These are phyloP conservation scores for Spisula subtruncata DNA, from an alignment of 2,888 invertebrate species.

Conservation along the genomic window DNA sequence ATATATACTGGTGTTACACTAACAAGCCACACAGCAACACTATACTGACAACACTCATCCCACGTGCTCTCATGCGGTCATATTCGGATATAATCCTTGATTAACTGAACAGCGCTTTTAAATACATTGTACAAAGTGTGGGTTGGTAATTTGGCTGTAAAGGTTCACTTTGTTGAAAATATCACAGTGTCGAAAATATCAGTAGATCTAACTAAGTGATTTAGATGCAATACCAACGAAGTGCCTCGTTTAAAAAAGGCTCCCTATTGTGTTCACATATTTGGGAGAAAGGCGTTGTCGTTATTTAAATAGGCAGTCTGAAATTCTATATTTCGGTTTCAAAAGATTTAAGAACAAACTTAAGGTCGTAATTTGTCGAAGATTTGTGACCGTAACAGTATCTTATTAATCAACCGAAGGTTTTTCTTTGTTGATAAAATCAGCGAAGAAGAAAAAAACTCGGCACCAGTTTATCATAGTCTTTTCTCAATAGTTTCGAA, in stretches of 20 bases:
- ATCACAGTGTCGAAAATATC: neutral
- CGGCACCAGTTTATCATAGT: constrained; percentile 23
- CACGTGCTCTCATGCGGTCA: neutral
- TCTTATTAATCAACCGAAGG: constrained; percentile 44
- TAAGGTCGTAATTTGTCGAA: neutral
- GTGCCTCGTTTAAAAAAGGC: neutral
- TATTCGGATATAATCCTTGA: constrained; percentile 1
- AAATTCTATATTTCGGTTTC: constrained; percentile 11
- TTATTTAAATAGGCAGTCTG: neutral
- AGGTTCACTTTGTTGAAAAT: neutral
- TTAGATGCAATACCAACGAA: neutral
- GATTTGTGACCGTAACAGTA: constrained; percentile 30
- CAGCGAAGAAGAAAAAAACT: constrained; percentile 27
- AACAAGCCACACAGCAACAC: neutral
- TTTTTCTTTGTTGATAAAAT: constrained; percentile 43
- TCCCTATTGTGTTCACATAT: neutral
- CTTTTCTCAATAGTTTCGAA: constrained; percentile 22
- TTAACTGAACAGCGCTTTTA: neutral
- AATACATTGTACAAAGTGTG: neutral
- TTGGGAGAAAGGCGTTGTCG: neutral
- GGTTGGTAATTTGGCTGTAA: neutral
- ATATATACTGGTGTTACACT: neutral
- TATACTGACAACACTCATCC: neutral
- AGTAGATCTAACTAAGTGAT: constrained; percentile 13
- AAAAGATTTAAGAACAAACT: constrained; percentile 8